Conservation (phyloP, 2,888 invertebrate genomes). For the Incurvaria masculella region DNA sequence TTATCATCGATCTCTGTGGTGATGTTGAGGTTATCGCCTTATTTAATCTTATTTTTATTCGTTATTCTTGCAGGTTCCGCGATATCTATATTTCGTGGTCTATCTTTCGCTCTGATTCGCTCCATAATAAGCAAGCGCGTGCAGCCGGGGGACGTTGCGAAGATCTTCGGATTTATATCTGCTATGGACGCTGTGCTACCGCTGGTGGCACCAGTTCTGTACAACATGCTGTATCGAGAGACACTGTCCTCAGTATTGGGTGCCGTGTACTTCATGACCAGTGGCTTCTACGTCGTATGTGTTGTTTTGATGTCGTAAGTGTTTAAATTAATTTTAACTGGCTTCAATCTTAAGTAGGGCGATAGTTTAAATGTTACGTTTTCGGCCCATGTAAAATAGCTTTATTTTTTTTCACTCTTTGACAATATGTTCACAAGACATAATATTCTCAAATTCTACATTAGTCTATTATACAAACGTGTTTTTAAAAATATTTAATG, state of each 20-base stretch:
- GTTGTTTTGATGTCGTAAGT: constrained; percentile 52
- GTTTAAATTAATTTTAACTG: no score
- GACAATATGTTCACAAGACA: no score
- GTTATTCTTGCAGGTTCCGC: constrained; percentile 37
- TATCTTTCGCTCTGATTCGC: constrained; percentile 55
- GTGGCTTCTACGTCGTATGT: constrained; percentile 37
- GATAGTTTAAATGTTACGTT: no score
- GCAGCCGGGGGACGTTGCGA: constrained; percentile 59
- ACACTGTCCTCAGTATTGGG: constrained; percentile 58
- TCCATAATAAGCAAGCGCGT: constrained; percentile 61
- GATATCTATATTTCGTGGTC: constrained; percentile 47
- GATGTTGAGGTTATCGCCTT: no score
- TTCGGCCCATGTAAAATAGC: no score
- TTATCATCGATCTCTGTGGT: no score
- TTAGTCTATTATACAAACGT: no score
- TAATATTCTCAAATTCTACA: no score
- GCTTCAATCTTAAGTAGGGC: no score
- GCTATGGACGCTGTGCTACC: constrained; percentile 63
- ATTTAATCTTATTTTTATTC: no score
- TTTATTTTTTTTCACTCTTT: no score
- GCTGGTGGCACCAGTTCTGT: constrained; percentile 59
- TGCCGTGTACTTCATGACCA: constrained; percentile 55
- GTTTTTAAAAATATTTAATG: no score
- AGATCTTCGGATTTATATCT: constrained; percentile 66
- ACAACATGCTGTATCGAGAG: constrained; percentile 59